Evolutionary conservation across 2,797 vertebrate genomes (phyloP), one percentile per base, ranked within the genome.

Genomic region (Heteromormyrus szaboi): DNA sequence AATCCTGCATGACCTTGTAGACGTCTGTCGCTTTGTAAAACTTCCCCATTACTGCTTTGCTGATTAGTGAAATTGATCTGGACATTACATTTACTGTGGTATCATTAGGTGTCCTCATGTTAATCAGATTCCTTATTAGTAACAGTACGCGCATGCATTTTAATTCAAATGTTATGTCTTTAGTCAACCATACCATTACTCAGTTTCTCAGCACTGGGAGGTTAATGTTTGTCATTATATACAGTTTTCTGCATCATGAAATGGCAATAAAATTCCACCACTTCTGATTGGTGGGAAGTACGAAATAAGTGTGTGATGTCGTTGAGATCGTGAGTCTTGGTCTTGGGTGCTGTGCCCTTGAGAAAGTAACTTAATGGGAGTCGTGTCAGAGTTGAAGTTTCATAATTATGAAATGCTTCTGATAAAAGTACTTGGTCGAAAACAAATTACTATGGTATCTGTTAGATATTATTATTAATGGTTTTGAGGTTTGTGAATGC

Each of bases 61-160:
- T n/a, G 51, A 59, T 54, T 54, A 86, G 53, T 41, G 25, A 56
- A 56, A 86, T 86, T 86, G 85, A 86, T 56, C 85, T 41, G 85
- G 85, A 59, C 85, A 86, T 86, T 41, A 86, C 51, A 41, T 86
- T 86, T 86, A 29, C 51, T 19, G 85, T 59, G 51, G n/a, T 53
- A 56, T 86, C 54, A 41, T 37, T 59, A 37, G 29, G 7, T 76
- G 68, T 54, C 33, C 22, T 86, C 25, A n/a, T 51, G 51, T 86
- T 59, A 86, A 86, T 86, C 54, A 86, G 37, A 59, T 19, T 86
- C 85, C 85, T 86, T 86, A 86, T 86, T 86, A 86, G 33, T 44
- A 22, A 37, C 33, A 86, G 25, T 59, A 59, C 22, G 51, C 14
- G 8, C 54, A 41, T 37, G 33, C 53, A 86, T 41, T 19, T 59